Evolutionary conservation across 1,140 invertebrate genomes (phyloP).

Genomic region (Formica selysi): DNA sequence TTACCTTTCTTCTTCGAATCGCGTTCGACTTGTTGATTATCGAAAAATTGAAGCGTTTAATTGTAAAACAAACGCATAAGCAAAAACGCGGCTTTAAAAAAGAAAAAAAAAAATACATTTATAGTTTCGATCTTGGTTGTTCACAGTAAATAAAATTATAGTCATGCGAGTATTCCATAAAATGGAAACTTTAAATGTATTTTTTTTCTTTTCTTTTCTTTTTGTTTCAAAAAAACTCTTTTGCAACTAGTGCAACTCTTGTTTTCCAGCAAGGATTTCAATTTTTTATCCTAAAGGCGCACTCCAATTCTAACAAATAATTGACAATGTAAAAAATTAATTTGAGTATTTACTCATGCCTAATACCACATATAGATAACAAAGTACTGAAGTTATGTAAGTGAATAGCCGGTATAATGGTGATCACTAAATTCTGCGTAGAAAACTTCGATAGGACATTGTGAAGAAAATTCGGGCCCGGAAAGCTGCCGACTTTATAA

Average conservation of each 20-base stretch:
- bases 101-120: conserved; percentile 15
- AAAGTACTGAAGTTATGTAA: conserved; percentile 92
- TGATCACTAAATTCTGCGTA: conserved; percentile 89
- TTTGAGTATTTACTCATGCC: conserved; percentile 86
- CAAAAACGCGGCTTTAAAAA: neutral
- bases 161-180: neutral
- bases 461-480: conserved; percentile 87
- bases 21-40: neutral
- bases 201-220: neutral
- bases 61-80: neutral
- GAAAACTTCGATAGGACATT: conserved; percentile 87
- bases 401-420: conserved; percentile 92
- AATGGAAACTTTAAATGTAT: conserved; percentile 3
- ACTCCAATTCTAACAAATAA: conserved; percentile 64
- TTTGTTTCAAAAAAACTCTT: neutral
- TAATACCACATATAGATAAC: conserved; percentile 91
- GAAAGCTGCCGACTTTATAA: conserved; percentile 89
- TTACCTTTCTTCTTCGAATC: neutral
- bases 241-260: neutral
- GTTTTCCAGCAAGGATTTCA: conserved; percentile 8
- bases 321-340: conserved; percentile 73
- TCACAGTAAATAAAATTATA: neutral
- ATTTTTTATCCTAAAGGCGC: conserved; percentile 46
- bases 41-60: conserved; percentile 32
- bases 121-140: conserved; percentile 5